Evolutionary conservation across 2,113 vertebrate species (phyloP).

Genomic region (Vidua macroura): DNA sequence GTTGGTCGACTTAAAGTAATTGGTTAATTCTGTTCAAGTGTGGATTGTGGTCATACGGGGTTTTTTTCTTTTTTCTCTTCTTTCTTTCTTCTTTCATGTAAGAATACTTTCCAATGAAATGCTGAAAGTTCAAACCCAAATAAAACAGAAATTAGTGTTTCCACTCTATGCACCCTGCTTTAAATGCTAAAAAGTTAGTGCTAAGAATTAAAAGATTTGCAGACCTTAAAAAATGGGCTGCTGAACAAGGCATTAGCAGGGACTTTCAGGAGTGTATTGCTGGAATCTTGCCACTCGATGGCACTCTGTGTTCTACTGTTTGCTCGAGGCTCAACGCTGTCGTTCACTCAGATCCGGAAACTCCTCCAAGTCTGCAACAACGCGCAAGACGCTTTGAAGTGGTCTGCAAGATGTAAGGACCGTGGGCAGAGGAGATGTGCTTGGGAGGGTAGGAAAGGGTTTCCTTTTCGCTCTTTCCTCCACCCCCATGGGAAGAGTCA

Average conservation of each 20-base stretch:
- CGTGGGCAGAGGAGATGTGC: background rate
- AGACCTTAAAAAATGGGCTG: background rate
- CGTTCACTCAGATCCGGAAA: accelerated
- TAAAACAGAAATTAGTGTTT: background rate
- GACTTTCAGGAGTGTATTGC: background rate
- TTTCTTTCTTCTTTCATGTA: background rate
- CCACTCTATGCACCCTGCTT: background rate
- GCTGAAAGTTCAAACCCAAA: background rate
- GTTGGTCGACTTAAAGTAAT: background rate
- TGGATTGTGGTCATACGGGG: background rate
- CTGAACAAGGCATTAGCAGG: too few species aligned
- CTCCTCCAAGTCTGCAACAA: accelerated
- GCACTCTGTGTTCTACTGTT: background rate
- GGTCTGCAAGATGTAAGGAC: background rate
- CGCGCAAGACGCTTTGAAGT: accelerated
- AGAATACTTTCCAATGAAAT: background rate
- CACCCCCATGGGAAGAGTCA: accelerated
- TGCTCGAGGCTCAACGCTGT: accelerated
- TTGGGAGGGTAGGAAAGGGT: background rate
- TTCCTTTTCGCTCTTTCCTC: background rate
- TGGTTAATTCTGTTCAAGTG: background rate
- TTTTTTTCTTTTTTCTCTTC: too few species aligned
- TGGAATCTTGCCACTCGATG: slow-evolving; percentile 12
- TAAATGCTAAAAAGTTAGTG: background rate
- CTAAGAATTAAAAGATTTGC: background rate